Evolutionary conservation across 2,113 vertebrate genomes (phyloP).

Genomic region (Amphiprion ocellaris): DNA sequence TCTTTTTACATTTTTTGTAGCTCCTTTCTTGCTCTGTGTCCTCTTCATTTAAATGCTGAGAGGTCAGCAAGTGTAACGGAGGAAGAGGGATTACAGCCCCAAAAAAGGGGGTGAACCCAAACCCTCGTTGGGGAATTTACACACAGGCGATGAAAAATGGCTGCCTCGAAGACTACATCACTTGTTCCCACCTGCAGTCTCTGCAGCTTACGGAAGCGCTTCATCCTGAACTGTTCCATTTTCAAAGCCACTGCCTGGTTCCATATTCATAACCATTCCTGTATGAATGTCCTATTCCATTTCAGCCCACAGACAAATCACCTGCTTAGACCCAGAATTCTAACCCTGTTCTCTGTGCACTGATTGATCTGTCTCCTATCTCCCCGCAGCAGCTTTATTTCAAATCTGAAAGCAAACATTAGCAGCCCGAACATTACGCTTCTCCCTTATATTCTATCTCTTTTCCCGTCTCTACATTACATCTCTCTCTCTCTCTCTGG

Average conservation of each 20-base stretch:
- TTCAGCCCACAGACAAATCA: slow-evolving; percentile 66
- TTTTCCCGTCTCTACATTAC: slow-evolving; percentile 32
- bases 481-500: slow-evolving; percentile 11
- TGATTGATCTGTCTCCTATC: slow-evolving; percentile 74
- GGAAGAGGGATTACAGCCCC: slow-evolving; percentile 52
- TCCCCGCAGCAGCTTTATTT: slow-evolving; percentile 70
- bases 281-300: slow-evolving; percentile 71
- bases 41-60: slow-evolving; percentile 41
- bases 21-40: slow-evolving; percentile 8
- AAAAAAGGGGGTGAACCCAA: slow-evolving; percentile 46
- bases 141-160: slow-evolving; percentile 62
- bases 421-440: slow-evolving; percentile 55
- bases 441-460: slow-evolving; percentile 57
- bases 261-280: slow-evolving; percentile 70
- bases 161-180: slow-evolving; percentile 49
- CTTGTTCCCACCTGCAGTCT: slow-evolving; percentile 53
- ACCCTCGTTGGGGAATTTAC: slow-evolving; percentile 45
- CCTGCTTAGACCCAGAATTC: slow-evolving; percentile 56
- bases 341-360: slow-evolving; percentile 45
- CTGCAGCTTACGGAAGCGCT: slow-evolving; percentile 53
- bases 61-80: slow-evolving; percentile 36
- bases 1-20: background rate
- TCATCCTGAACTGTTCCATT: slow-evolving; percentile 66
- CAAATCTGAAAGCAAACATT: slow-evolving; percentile 81
- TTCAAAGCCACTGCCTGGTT: slow-evolving; percentile 63